Base-by-base conservation (phyloP, 2,113 vertebrate species). In the Himantopus leucocephalus region DNA sequence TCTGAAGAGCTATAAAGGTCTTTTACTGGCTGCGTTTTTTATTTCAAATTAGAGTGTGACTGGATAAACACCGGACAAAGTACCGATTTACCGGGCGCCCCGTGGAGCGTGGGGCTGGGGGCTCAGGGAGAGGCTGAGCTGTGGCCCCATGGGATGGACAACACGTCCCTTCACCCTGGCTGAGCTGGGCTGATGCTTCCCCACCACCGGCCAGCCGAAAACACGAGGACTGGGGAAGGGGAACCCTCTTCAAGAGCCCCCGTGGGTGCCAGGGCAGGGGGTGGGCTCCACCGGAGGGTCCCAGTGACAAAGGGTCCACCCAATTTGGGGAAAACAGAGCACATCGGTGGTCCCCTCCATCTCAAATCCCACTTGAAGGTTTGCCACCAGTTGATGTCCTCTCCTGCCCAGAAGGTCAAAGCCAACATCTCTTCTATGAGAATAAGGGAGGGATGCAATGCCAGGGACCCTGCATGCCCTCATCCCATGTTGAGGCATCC, bases 11-110 rank as follows among this genome's bases (percentile, higher is more conserved):
- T 90, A 47, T 96, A 97, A 97, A 97, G 72, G 68, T 50, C 48
- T 93, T 97, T 96, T 94, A 94, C 88, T 86, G 92, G 88, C 94
- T 96, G 86, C 1, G 16, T 48, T 91, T 92, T 95, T 95, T 91
- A 92, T 95, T 97, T 94, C 90, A 96, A 86, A 92, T 96, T 76
- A 90, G 94, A 94, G 84, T 83, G 90, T 37, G 86, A 92, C 97
- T 93, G 96, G 94, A 93, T 95, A 94, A 96, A 94, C 80, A 92
- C 87, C 21, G 92, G 86, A 94, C 94, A 97, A 92, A 95, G 94
- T 41, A 63, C 66, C 5, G n/a, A 92, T 94, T 96, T 94, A 94
- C 50, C 14, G 9, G 39, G 92, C n/a, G n/a, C 68, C 78, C 75
- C 3, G 56, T 1, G 0, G 7, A 52, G 88, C 1, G 2, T 8